Evolutionary conservation across 2,888 invertebrate species (phyloP), one percentile per base, ranked within the genome.

Genomic region (Tetranychus truncatus): DNA sequence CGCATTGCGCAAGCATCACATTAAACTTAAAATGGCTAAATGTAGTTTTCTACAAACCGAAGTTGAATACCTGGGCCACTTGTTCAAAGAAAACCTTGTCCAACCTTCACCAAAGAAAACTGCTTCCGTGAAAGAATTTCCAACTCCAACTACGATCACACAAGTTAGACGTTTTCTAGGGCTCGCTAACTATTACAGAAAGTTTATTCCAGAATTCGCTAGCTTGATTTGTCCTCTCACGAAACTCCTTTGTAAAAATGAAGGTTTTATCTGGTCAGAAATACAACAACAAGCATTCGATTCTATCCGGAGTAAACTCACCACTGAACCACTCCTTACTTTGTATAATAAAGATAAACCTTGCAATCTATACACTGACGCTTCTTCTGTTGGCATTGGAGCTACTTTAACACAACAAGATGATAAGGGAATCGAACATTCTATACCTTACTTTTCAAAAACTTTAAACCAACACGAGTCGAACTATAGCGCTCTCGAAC

Each of bases 121-220:
- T 6, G 3, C 4, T 20, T 74, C 72, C 5, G 66, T 76, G 2
- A 3, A 18, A 1, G 15, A 44, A 18, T 76, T 73, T 45, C 77
- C 77, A 45, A 45, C 6, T 1, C 77, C 75, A 7, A 71, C 72
- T 9, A 75, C 45, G 24, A 18, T 71, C 15, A 71, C 66, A 24
- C 74, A 24, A 8, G 44, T 72, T 2, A 24, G 24, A 34, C 34
- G 72, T 5, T 77, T 77, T 15, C 65, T 77, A 45, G 77, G 77
- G 1, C 71, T 78, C 6, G 55, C 69, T 24, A 76, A 77, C 18
- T 80, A 78, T 69, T 80, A 79, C 44, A 74, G 79, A 6, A 74
- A 76, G 24, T 79, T 78, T 46, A 76, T 80, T 11, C 71, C 69
- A 11, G 69, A 71, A 21, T 34, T 55, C 15, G 20, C 45, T 15